phyloP scores from a whole-genome alignment of 2,797 vertebrate genomes.

The Cygnus olor region DNA sequence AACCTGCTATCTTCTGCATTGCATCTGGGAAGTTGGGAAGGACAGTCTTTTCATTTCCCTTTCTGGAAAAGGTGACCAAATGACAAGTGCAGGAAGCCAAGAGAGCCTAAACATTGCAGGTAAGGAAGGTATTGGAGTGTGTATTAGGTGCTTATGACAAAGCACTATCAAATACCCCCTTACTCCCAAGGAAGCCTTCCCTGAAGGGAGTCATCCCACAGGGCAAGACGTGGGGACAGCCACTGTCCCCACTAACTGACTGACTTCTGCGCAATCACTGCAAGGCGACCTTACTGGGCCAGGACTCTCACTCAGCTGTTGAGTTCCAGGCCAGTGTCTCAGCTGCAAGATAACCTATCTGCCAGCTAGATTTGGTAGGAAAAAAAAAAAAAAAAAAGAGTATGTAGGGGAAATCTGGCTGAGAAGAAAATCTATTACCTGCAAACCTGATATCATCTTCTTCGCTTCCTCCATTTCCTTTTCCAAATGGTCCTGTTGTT shows the following conservation, averaged over 20 bases:
- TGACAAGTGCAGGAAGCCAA: neutral
- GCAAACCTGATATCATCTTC: conserved; percentile 94
- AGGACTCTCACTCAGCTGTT: neutral
- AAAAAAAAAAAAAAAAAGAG: neutral
- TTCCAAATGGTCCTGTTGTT: conserved; percentile 94
- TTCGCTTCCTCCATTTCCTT: conserved; percentile 95
- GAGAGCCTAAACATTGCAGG: neutral
- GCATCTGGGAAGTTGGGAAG: neutral
- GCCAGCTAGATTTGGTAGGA: neutral
- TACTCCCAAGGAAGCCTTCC: neutral
- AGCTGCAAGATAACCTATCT: neutral
- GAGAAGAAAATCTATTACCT: conserved; percentile 80
- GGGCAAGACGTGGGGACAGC: neutral
- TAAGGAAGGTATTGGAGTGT: neutral
- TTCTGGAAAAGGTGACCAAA: neutral
- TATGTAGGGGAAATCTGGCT: neutral
- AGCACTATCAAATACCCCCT: neutral
- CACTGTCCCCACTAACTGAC: neutral
- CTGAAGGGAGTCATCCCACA: neutral
- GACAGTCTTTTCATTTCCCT: neutral
- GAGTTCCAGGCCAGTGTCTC: neutral
- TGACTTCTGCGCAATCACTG: neutral
- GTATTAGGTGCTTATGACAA: too few relatives aligned
- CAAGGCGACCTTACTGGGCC: neutral
- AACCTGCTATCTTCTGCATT: neutral